Percentiles rank a stretch among this genome's conserved stretches.
Conservation (phyloP, 2,797 vertebrate species). For the Tympanoctomys barrerae region DNA sequence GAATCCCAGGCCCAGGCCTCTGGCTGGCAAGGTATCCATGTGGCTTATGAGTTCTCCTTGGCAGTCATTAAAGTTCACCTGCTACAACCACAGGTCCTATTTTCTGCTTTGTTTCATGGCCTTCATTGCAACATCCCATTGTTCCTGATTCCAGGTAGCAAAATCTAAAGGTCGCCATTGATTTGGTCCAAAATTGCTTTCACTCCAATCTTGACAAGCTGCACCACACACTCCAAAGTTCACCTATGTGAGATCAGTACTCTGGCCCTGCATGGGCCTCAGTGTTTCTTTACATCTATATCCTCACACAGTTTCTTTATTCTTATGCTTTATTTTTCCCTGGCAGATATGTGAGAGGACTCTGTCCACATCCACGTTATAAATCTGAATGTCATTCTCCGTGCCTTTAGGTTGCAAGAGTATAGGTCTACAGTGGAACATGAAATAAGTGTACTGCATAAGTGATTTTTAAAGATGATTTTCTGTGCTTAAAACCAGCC, state of each 20-base stretch:
- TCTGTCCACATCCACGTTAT: not conserved
- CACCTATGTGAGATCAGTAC: not conserved
- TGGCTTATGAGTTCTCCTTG: constrained; percentile 14
- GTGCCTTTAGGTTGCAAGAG: not conserved
- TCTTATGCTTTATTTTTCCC: not conserved
- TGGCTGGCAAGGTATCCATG: not conserved
- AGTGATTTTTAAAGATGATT: not conserved
- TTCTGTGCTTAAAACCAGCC: constrained; percentile 21
- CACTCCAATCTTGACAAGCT: not conserved
- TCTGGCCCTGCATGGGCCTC: not conserved
- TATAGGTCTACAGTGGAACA: not conserved
- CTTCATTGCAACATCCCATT: not conserved
- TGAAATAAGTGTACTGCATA: not conserved
- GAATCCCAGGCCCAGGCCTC: constrained; percentile 17
- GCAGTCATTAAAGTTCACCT: constrained; percentile 60
- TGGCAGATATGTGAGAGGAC: not conserved
- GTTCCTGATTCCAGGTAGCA: constrained; percentile 21
- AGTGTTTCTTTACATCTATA: not conserved
- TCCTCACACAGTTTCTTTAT: too few species aligned
- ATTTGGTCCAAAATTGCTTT: constrained; percentile 10
- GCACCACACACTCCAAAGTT: not conserved
- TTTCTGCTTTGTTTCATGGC: constrained; percentile 40
- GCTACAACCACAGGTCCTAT: constrained; percentile 28
- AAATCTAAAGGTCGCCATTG: constrained; percentile 48
- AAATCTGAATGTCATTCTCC: not conserved